Base-by-base conservation (phyloP, 2,113 vertebrate species). In the Hippolais icterina region DNA sequence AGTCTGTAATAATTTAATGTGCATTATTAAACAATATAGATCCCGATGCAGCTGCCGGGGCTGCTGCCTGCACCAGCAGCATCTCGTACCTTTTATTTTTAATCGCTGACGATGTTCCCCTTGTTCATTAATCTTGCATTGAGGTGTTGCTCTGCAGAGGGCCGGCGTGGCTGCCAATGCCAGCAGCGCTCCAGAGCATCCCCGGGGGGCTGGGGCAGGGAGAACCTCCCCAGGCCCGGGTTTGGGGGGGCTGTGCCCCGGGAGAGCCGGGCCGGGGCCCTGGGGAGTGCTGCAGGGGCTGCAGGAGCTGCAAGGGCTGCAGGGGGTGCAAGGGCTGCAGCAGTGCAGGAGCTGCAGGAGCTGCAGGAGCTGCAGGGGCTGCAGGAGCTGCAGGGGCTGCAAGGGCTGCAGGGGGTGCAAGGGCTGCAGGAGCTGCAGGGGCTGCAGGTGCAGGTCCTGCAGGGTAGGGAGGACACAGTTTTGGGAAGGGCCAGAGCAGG, bases 91-190 rank as follows among this genome's bases (percentile, higher is more conserved):
- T 87, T 44, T 56, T 16, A 1, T 78, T 57, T 91, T 28, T 19
- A n/a, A 22, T 24, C 17, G 42, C 63, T 50, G 80, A 11, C 21
- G 3, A 1, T 0, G 50, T 25, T 50, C 77, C 72, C 59, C 22
- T 29, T 3, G 46, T 42, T 68, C 78, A 19, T 84, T 21, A 60
- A 52, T 77, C 92, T 31, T 64, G 59, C 77, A 27, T 4, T 0
- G 84, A 54, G 52, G 87, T 4, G 11, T 10, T 18, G 39, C 5
- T 83, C 68, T 46, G 71, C 89, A 82, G 69, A 0, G 42, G 54
- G 79, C 65, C 33, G 82, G 54, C 0, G 0, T 1, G 1, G 69
- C 6, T 56, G 78, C 60, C 63, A 29, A 0, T 0, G 4, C 27
- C 11, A 3, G 16, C 16, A 31, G 28, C 7, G 19, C 14, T 3